Conservation (phyloP, 2,888 invertebrate genomes). For the Kryphioiulus occultus region DNA sequence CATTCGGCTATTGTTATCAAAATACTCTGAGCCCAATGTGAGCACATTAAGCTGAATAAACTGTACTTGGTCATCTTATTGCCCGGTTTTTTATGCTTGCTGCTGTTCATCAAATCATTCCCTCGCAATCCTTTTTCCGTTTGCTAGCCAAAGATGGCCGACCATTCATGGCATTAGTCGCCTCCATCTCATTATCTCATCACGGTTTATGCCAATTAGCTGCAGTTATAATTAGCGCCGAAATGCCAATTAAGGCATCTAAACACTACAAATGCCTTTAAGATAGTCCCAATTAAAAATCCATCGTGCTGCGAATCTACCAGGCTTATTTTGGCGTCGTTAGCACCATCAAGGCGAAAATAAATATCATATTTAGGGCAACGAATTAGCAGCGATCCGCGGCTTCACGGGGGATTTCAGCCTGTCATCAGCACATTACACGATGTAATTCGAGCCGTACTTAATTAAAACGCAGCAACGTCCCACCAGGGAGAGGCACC, state of each 20-base stretch:
- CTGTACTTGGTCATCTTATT: no score
- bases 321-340: not conserved
- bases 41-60: no score
- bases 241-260: not conserved
- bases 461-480: not conserved
- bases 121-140: no score
- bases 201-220: not conserved
- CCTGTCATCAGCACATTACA: not conserved
- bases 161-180: no score
- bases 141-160: no score
- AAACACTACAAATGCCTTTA: not conserved
- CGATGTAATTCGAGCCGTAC: not conserved
- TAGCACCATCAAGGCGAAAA: not conserved
- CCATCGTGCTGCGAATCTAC: not conserved
- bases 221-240: not conserved
- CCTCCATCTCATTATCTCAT: not conserved
- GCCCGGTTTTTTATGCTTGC: no score
- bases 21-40: no score
- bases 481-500: not conserved
- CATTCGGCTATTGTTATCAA: no score
- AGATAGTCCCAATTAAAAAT: not conserved
- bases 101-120: no score
- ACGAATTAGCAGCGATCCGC: not conserved
- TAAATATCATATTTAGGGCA: constrained; percentile 7
- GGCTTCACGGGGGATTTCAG: not conserved